Evolutionary conservation across 2,888 invertebrate species (phyloP).

Genomic region (Lycia hirtaria): DNA sequence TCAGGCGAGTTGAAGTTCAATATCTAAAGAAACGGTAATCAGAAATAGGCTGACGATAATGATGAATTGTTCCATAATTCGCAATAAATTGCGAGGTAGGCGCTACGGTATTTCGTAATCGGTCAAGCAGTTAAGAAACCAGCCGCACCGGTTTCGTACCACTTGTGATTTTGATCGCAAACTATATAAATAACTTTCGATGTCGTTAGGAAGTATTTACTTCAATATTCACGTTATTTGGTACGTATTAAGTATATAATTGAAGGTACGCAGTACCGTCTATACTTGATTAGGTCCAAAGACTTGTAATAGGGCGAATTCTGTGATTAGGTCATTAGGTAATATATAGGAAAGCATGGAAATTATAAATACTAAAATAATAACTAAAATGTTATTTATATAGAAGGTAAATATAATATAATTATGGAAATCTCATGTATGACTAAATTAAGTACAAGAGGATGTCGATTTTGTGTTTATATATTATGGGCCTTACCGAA

Average conservation of each 20-base stretch:
- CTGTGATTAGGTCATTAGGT: too few relatives aligned
- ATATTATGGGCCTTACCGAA: neutral
- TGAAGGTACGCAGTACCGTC: too few relatives aligned
- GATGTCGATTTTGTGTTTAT: neutral
- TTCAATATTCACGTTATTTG: too few relatives aligned
- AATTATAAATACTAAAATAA: slow-evolving; percentile 3
- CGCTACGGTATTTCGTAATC: slow-evolving; percentile 29
- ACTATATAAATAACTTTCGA: slow-evolving; percentile 22
- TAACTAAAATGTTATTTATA: slow-evolving; percentile 24
- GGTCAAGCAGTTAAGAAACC: slow-evolving; percentile 7
- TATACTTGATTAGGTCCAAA: too few relatives aligned
- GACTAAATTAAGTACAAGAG: slow-evolving; percentile 31
- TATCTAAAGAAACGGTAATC: too few relatives aligned
- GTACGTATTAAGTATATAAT: too few relatives aligned
- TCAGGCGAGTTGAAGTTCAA: too few relatives aligned
- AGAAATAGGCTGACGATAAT: too few relatives aligned
- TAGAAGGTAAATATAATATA: slow-evolving; percentile 8
- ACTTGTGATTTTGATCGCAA: slow-evolving; percentile 10
- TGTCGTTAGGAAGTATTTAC: slow-evolving; percentile 5
- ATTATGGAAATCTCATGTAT: slow-evolving; percentile 24
- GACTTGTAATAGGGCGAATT: too few relatives aligned
- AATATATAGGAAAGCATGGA: too few relatives aligned
- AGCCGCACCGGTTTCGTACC: slow-evolving; percentile 10
- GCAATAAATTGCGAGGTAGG: slow-evolving; percentile 19
- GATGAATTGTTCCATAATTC: too few relatives aligned